phyloP scores from a whole-genome alignment of 2,797 vertebrate species.

The Sebastes baramenuke region DNA sequence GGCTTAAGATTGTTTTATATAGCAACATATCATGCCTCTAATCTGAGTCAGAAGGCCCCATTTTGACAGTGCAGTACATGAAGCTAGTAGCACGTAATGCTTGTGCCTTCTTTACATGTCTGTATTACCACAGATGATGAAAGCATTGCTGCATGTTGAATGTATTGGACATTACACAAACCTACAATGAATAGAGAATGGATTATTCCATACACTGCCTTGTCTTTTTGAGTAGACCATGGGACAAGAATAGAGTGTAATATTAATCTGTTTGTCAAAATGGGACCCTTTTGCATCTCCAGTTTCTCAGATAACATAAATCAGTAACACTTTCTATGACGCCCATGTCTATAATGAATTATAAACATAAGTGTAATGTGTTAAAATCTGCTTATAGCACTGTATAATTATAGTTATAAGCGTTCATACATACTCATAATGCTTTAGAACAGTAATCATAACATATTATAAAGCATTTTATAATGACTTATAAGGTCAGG shows the following conservation, averaged over 20 bases:
- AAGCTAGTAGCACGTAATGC: background rate
- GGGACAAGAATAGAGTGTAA: background rate
- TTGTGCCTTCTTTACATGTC: background rate
- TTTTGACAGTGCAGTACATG: constrained; percentile 27
- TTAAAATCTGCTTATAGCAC: background rate
- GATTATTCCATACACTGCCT: background rate
- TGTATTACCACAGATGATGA: constrained; percentile 33
- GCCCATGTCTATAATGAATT: no score
- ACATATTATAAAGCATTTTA: background rate
- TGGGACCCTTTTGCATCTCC: constrained; percentile 13
- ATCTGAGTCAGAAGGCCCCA: background rate
- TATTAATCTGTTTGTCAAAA: constrained; percentile 19
- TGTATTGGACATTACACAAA: background rate
- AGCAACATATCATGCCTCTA: constrained; percentile 5
- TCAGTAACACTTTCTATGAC: background rate
- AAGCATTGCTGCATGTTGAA: constrained; percentile 37
- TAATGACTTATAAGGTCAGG: background rate
- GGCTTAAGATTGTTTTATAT: constrained; percentile 9
- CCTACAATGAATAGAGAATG: background rate
- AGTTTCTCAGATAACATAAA: background rate
- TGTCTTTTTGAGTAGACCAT: background rate
- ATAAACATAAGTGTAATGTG: background rate
- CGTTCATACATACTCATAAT: background rate
- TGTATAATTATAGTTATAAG: fast-evolving
- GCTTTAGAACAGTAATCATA: background rate